Percentiles rank a stretch among this genome's conserved stretches.
Conservation (phyloP, 2,797 vertebrate species). For the Rhinella marina region DNA sequence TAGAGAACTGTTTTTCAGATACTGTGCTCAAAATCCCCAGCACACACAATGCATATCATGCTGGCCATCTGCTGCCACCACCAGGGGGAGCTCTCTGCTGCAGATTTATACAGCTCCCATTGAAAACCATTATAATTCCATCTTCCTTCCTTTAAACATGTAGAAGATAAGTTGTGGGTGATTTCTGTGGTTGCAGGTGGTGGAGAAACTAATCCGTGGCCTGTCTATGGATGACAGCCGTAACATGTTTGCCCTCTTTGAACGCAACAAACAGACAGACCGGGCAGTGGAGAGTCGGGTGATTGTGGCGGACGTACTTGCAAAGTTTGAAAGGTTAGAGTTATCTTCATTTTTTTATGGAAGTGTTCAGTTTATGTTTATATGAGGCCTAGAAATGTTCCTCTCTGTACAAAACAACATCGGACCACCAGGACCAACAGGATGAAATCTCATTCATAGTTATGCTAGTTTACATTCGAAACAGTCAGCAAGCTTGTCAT, state of each 20-base stretch:
- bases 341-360: neutral
- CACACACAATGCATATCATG: too few species aligned
- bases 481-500: too few species aligned
- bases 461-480: too few species aligned
- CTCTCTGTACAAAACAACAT: too few species aligned
- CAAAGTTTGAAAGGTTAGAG: slow-evolving; percentile 88
- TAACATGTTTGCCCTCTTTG: slow-evolving; percentile 93
- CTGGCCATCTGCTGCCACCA: neutral
- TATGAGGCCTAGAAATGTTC: neutral
- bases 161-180: neutral
- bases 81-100: neutral
- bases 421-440: too few species aligned
- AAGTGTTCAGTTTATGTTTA: too few species aligned
- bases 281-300: slow-evolving; percentile 88
- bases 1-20: too few species aligned
- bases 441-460: too few species aligned
- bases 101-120: neutral
- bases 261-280: slow-evolving; percentile 82
- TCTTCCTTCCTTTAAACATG: neutral
- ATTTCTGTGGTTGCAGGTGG: slow-evolving; percentile 76
- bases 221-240: slow-evolving; percentile 93
- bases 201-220: slow-evolving; percentile 91
- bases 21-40: too few species aligned
- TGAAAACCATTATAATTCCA: neutral
- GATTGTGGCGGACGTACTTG: slow-evolving; percentile 89